Base-by-base conservation (phyloP, 2,888 invertebrate genomes). In the Xylocampa areola region DNA sequence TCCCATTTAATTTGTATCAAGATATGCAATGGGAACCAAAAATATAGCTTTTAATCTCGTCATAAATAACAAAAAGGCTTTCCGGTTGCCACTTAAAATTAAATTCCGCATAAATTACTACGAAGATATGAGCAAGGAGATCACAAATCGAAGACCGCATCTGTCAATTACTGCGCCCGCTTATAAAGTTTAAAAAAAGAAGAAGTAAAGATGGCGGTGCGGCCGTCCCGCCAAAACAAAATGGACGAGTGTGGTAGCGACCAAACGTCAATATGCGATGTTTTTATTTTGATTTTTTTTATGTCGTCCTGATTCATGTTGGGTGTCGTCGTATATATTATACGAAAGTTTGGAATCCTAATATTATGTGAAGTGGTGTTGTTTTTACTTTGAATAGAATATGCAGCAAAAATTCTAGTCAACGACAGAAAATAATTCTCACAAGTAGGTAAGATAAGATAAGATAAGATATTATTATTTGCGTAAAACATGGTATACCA, bases 1-100 rank as follows among this genome's bases (percentile, higher is more conserved):
- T 67, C 39, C 16, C 33, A 45, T 53, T 64, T 64, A 58, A 67
- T 64, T 67, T 40, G 45, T 41, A 64, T 37, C 40, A 65, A 65
- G 51, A 65, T 65, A 70, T 70, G 66, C 68, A 64, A 65, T 69
- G 70, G 59, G 52, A 64, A 59, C 48, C 44, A 39, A 70, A 68
- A 64, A 47, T 55, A 44, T 61, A 48, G 36, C 14, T 52, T 65
- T 64, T 52, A 76, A 72, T 71, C 68, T 51, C 19, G 2, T 63
- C 64, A 66, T 66, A 63, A 68, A 66, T 66, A 68, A 44, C 47
- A 14, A 36, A 4, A 17, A 19, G 21, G n/a, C 78, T 82, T 79
- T 80, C 79, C 82, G 80, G 77, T 66, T 83, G 84, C 79, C 84
- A 82, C 51, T 75, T 82, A 73, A 75, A 75, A 84, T 84, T 81